Conservation (phyloP, 2,797 vertebrate species). For the Hirundo rustica region DNA sequence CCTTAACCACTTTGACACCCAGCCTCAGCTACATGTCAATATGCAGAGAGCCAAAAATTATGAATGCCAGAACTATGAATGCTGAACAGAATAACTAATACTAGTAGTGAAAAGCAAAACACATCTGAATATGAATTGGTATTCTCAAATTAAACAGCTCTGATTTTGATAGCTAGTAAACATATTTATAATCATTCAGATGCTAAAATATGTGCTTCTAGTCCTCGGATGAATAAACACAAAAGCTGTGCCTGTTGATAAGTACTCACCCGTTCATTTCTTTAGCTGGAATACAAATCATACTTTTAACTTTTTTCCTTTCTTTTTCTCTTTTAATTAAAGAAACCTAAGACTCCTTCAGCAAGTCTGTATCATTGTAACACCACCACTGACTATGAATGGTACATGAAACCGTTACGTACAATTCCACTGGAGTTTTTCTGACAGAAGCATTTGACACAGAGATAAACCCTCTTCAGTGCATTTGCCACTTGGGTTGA, state of each 20-base stretch:
- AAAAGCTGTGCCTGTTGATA: slow-evolving; percentile 57
- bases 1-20: not conserved
- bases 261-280: slow-evolving; percentile 44
- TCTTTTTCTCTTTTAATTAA: not conserved
- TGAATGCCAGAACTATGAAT: not conserved
- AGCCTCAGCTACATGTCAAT: not conserved
- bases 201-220: slow-evolving; percentile 64
- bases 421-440: not conserved
- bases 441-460: slow-evolving; percentile 5
- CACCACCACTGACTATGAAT: not conserved
- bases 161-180: slow-evolving; percentile 70
- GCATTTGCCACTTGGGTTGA: not conserved
- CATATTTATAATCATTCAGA: slow-evolving; percentile 70
- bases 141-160: slow-evolving; percentile 64
- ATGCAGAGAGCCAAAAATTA: not conserved
- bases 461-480: not conserved
- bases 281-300: slow-evolving; percentile 42
- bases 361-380: not conserved
- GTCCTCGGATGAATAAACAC: slow-evolving; percentile 64
- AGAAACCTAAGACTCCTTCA: not conserved
- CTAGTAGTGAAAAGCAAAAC: slow-evolving; percentile 21
- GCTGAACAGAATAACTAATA: slow-evolving; percentile 11
- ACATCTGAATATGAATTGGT: slow-evolving; percentile 43
- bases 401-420: not conserved
- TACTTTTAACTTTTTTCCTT: not conserved